Evolutionary conservation across 2,797 vertebrate species (phyloP).

Genomic region (Neopelma chrysocephalum): DNA sequence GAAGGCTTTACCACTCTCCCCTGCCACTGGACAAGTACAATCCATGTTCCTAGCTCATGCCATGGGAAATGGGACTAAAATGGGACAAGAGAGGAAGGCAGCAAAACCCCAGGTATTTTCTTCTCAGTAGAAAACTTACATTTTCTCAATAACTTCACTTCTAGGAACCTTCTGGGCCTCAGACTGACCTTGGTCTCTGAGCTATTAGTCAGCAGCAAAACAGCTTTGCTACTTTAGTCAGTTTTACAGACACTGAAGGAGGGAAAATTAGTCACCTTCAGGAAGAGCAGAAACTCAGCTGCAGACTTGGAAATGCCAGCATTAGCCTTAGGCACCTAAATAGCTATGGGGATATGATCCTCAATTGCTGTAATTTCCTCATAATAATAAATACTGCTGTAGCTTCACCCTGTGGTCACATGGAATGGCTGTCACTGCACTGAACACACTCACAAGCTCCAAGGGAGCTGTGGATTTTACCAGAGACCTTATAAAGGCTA

Average conservation of each 20-base stretch:
- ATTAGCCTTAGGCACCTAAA: background rate
- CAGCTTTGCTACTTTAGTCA: background rate
- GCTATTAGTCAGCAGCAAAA: background rate
- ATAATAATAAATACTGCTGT: background rate
- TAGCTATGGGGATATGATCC: background rate
- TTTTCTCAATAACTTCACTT: background rate
- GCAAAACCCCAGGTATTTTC: background rate
- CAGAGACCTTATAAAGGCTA: background rate
- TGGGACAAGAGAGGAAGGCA: background rate
- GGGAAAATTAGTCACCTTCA: background rate
- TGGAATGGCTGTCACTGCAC: background rate
- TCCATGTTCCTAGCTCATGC: background rate
- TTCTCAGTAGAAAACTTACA: background rate
- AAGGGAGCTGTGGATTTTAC: background rate
- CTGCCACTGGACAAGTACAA: background rate
- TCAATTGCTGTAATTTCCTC: background rate
- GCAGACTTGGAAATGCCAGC: background rate
- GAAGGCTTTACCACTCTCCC: fast-evolving
- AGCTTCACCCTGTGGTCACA: background rate
- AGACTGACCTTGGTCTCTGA: background rate
- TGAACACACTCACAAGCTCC: background rate
- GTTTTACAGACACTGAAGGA: background rate
- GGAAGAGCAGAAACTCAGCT: background rate
- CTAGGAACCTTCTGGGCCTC: background rate
- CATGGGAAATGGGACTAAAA: background rate